Percentiles rank a stretch among this genome's conserved stretches.
Conservation (phyloP, 2,888 invertebrate genomes). For the Harpagoxenus sublaevis region DNA sequence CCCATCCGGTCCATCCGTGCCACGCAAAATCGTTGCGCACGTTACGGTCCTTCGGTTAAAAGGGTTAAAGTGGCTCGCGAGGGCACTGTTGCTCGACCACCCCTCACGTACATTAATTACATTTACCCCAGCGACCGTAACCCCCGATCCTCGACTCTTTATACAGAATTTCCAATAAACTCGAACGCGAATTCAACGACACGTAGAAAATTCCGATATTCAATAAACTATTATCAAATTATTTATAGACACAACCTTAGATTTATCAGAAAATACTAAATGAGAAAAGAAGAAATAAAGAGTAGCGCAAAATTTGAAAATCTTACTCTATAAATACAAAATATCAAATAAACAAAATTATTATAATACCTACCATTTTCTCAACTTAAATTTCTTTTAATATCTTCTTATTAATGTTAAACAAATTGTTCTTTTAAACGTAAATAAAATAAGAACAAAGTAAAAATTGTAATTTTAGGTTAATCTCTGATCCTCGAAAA, state of each 20-base stretch:
- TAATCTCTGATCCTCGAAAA: neutral
- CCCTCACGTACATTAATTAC: constrained; percentile 63
- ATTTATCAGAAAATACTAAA: neutral
- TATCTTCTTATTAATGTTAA: neutral
- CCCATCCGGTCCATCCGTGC: constrained; percentile 60
- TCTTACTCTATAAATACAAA: neutral
- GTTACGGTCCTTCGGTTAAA: constrained; percentile 58
- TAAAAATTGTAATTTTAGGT: neutral
- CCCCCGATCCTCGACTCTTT: constrained; percentile 25
- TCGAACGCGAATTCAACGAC: neutral
- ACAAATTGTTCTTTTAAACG: neutral
- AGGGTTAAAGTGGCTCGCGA: constrained; percentile 64
- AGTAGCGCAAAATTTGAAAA: neutral
- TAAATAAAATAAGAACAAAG: neutral
- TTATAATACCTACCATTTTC: neutral
- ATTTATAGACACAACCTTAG: neutral
- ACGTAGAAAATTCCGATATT: neutral
- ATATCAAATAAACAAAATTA: constrained; percentile 9
- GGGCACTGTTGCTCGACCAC: constrained; percentile 21
- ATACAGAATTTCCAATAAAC: constrained; percentile 36
- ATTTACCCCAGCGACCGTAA: constrained; percentile 43
- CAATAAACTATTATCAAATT: neutral
- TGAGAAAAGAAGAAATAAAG: neutral
- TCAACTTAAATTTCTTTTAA: neutral
- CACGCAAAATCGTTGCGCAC: constrained; percentile 70